These are phyloP conservation scores for Vulpes lagopus DNA, from an alignment of 2,113 vertebrate genomes.

Conservation along the genomic window DNA sequence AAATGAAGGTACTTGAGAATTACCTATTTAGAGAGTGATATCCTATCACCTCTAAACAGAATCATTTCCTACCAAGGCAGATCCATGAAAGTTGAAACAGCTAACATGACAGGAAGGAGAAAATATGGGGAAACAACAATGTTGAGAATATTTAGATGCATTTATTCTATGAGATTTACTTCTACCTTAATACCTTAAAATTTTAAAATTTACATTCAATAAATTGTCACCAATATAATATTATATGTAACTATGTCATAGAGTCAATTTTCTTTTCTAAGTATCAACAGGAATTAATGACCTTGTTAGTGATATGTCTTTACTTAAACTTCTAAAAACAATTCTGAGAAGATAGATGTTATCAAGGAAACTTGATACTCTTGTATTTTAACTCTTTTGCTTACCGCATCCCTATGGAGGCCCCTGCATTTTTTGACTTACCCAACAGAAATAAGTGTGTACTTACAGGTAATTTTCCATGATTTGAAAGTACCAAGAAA, in stretches of 20 bases:
- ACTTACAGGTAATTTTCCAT: not conserved
- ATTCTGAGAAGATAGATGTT: not conserved
- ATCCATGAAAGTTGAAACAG: not conserved
- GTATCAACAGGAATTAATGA: not conserved
- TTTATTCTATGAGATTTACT: not conserved
- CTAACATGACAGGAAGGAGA: not conserved
- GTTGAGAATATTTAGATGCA: not conserved
- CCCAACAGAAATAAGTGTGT: not conserved
- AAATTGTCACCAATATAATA: not conserved
- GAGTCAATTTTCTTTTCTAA: not conserved
- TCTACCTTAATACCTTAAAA: constrained; percentile 14
- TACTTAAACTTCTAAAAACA: not conserved
- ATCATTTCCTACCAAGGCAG: not conserved
- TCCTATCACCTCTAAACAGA: not conserved
- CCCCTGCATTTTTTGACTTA: not conserved
- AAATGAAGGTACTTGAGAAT: not conserved
- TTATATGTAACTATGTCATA: not conserved
- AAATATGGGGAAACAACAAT: not conserved
- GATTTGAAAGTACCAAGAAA: constrained; percentile 3
- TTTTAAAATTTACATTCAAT: not conserved
- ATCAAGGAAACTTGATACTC: not conserved
- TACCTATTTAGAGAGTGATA: not conserved
- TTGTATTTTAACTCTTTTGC: not conserved
- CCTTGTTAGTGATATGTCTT: not conserved
- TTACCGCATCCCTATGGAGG: not conserved